phyloP scores from a whole-genome alignment of 2,888 invertebrate genomes.

The Drosophila mulleri region DNA sequence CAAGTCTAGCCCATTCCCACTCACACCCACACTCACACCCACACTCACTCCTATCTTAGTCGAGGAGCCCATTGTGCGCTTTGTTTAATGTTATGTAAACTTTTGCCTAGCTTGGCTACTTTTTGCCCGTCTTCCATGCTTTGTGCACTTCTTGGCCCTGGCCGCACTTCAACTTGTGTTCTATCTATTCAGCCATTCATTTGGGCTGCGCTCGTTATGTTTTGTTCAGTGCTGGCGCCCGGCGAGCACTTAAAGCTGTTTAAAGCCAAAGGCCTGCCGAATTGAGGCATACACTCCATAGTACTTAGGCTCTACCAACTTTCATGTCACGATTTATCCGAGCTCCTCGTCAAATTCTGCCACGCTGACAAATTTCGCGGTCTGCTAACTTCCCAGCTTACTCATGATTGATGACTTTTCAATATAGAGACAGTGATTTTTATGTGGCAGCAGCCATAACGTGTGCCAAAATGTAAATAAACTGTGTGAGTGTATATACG shows the following conservation, averaged over 20 bases:
- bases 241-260: conserved; percentile 46
- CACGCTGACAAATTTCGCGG: conserved; percentile 75
- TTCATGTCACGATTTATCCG: conserved; percentile 52
- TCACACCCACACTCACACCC: background rate
- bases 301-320: conserved; percentile 39
- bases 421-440: conserved; percentile 62
- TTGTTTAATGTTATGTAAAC: conserved; percentile 83
- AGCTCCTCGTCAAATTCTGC: conserved; percentile 48
- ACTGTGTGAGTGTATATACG: conserved; percentile 15
- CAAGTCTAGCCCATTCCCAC: conserved; percentile 38
- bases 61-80: conserved; percentile 71
- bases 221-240: conserved; percentile 18
- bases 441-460: conserved; percentile 54
- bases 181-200: conserved; percentile 78
- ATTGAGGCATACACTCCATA: conserved; percentile 45
- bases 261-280: conserved; percentile 52
- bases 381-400: conserved; percentile 61
- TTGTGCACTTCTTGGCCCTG: conserved; percentile 61
- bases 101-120: conserved; percentile 73
- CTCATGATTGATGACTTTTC: conserved; percentile 78
- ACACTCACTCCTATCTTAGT: background rate
- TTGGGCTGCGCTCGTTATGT: conserved; percentile 49
- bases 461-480: conserved; percentile 72
- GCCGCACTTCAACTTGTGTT: conserved; percentile 59
- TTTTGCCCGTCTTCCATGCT: conserved; percentile 44